phyloP scores from a whole-genome alignment of 1,140 invertebrate species.

The Drosophila punjabiensis region DNA sequence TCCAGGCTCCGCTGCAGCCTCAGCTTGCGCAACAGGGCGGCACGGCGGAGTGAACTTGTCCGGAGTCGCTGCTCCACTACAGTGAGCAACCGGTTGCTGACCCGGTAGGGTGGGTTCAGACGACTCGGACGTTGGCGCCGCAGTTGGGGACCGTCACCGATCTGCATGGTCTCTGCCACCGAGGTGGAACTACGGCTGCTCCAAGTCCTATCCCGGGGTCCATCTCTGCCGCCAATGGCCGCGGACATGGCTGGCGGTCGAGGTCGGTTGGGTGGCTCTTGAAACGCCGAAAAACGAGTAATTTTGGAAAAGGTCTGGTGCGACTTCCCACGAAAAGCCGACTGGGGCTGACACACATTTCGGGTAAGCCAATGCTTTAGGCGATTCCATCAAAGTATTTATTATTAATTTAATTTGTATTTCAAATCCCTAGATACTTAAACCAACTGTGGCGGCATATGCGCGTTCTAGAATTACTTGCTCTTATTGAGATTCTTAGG shows the following conservation, averaged over 20 bases:
- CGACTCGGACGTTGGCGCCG: background rate
- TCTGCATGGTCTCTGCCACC: conserved; percentile 10
- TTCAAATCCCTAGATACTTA: background rate
- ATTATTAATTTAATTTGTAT: background rate
- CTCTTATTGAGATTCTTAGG: conserved; percentile 34
- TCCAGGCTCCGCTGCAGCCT: conserved; percentile 20
- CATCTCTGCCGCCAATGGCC: background rate
- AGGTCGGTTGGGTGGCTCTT: conserved; percentile 1
- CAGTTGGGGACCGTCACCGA: conserved; percentile 37
- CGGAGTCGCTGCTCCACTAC: conserved; percentile 8
- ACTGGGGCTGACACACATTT: conserved; percentile 12
- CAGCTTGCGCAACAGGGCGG: conserved; percentile 9
- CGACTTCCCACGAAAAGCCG: conserved; percentile 10
- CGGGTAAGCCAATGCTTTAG: background rate
- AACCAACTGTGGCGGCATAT: conserved; percentile 25
- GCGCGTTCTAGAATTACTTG: conserved; percentile 49
- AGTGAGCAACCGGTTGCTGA: background rate
- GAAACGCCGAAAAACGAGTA: background rate
- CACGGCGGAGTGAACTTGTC: background rate
- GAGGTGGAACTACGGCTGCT: background rate
- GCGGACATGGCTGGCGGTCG: conserved; percentile 9
- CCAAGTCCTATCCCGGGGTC: conserved; percentile 3
- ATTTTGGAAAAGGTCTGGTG: conserved; percentile 7
- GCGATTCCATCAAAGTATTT: background rate
- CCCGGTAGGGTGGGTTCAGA: background rate